Evolutionary conservation across 2,113 vertebrate species (phyloP).

Genomic region (Chlamydotis undulata): DNA sequence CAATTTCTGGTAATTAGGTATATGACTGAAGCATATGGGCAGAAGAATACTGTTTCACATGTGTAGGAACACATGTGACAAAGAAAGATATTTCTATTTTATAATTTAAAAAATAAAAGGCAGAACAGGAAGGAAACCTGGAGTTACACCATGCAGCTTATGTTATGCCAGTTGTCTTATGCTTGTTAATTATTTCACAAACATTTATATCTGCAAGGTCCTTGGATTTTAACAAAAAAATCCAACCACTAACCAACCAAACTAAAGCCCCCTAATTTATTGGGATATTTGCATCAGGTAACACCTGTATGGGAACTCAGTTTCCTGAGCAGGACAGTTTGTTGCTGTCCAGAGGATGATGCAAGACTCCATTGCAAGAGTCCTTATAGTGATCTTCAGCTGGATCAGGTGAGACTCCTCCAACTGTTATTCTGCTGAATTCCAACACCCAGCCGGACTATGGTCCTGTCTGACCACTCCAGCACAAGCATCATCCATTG

Average conservation of each 20-base stretch:
- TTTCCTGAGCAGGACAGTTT: not conserved
- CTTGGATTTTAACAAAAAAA: not conserved
- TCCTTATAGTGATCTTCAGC: not conserved
- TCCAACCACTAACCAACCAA: accelerated
- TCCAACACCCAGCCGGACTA: not conserved
- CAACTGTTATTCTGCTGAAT: not conserved
- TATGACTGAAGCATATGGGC: not conserved
- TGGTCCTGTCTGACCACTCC: not conserved
- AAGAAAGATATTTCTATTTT: not conserved
- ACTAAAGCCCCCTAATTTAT: not conserved
- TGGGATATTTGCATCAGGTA: not conserved
- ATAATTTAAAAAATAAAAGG: not conserved
- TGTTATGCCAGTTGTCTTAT: not conserved
- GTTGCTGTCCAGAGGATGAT: not conserved
- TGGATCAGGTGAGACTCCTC: not conserved
- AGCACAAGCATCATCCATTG: not conserved
- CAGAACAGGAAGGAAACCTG: not conserved
- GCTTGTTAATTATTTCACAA: not conserved
- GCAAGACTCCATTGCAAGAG: not conserved
- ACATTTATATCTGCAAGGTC: not conserved
- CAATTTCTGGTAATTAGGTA: not conserved
- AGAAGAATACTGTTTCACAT: not conserved
- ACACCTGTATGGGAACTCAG: not conserved
- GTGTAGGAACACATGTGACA: not conserved
- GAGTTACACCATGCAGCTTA: not conserved